phyloP scores from a whole-genome alignment of 1,140 invertebrate species.

The Vollenhovia emeryi region DNA sequence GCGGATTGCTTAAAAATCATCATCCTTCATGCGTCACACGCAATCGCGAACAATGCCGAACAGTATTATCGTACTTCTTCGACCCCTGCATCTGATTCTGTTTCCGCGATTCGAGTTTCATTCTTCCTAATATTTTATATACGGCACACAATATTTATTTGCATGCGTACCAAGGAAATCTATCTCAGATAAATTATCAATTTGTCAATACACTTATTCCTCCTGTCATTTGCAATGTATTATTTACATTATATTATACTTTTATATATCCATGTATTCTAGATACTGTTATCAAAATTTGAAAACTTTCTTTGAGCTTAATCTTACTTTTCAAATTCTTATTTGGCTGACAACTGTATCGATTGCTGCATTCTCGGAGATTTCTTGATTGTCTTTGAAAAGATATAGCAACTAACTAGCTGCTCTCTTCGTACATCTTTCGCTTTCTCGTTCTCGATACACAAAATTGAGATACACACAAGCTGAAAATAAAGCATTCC shows the following conservation, averaged over 20 bases:
- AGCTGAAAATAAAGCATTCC: slow-evolving; percentile 64
- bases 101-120: slow-evolving; percentile 9
- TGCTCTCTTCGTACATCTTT: slow-evolving; percentile 36
- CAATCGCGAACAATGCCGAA: slow-evolving; percentile 71
- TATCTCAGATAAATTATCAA: neutral
- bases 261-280: no score
- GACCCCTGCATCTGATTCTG: slow-evolving; percentile 64
- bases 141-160: neutral
- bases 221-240: neutral
- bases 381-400: neutral
- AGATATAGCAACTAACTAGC: neutral
- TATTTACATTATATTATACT: no score
- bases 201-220: neutral
- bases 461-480: slow-evolving; percentile 8
- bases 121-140: slow-evolving; percentile 25
- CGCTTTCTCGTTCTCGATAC: slow-evolving; percentile 16
- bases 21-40: neutral
- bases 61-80: slow-evolving; percentile 82
- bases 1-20: slow-evolving; percentile 2
- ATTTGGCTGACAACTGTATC: neutral
- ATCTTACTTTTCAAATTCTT: neutral
- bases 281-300: neutral
- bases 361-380: slow-evolving; percentile 10
- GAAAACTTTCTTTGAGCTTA: neutral
- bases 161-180: neutral